Conservation (phyloP, 2,113 vertebrate genomes). For the Limanda limanda region DNA sequence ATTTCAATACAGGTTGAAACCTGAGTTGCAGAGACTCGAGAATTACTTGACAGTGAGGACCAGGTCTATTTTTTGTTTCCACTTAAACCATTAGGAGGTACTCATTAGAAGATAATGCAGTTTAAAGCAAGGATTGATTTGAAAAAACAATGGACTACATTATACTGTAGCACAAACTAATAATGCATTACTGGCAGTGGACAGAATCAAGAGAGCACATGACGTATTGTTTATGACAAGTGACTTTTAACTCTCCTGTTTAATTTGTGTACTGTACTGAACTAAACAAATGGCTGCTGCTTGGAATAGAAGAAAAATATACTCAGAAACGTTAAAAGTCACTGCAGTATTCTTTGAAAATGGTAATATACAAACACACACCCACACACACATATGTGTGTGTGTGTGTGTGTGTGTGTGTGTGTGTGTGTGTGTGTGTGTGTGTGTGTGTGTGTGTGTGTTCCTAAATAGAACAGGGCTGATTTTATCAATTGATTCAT, state of each 20-base stretch:
- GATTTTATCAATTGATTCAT: too few species aligned
- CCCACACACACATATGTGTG: too few species aligned
- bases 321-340: too few species aligned
- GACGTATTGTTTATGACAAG: conserved; percentile 10
- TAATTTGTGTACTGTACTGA: background rate
- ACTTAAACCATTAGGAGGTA: conserved; percentile 39
- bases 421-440: too few species aligned
- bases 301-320: too few species aligned
- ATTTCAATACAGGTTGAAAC: background rate
- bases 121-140: conserved; percentile 49
- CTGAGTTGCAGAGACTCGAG: background rate
- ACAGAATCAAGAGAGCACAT: background rate
- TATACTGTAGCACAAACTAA: conserved; percentile 25
- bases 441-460: too few species aligned
- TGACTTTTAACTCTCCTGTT: background rate
- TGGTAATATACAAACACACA: too few species aligned
- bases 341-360: too few species aligned
- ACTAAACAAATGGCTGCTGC: background rate
- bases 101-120: conserved; percentile 61
- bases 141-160: conserved; percentile 29
- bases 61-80: conserved; percentile 29
- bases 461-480: too few species aligned
- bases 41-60: background rate
- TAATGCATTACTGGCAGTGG: conserved; percentile 55
- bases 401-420: too few species aligned